phyloP scores from a whole-genome alignment of 2,888 invertebrate genomes.

The Seladonia tumulorum region DNA sequence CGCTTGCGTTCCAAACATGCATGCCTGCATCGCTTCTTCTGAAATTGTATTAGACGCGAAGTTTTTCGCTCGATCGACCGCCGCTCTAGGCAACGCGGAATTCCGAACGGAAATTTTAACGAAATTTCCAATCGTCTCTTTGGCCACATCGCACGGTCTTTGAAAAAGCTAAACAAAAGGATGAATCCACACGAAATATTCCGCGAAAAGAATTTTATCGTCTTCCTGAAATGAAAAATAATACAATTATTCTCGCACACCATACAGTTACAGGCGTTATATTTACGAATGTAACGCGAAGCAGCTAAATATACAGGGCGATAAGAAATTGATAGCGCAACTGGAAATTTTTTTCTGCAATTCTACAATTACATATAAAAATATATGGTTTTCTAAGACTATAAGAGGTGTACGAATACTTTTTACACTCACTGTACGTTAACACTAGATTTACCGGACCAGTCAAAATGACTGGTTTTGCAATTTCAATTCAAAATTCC shows the following conservation, averaged over 20 bases:
- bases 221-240: not conserved
- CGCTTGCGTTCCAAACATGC: not conserved
- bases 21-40: conserved; percentile 7
- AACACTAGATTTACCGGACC: no score
- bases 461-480: no score
- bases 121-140: not conserved
- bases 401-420: no score
- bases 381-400: no score
- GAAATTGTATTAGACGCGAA: not conserved
- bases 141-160: not conserved
- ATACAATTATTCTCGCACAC: not conserved
- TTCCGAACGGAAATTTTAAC: not conserved
- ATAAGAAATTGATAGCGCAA: no score
- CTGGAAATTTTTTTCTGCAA: no score
- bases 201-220: not conserved
- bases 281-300: no score
- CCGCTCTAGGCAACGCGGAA: not conserved
- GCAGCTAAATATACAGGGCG: no score
- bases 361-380: no score
- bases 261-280: no score
- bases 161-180: not conserved
- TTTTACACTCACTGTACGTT: no score
- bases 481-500: no score
- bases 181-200: not conserved
- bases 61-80: not conserved